A percentile compares a stretch with the other conserved stretches of the same genome.
phyloP scores from a whole-genome alignment of 2,113 vertebrate genomes.

The Panthera uncia region DNA sequence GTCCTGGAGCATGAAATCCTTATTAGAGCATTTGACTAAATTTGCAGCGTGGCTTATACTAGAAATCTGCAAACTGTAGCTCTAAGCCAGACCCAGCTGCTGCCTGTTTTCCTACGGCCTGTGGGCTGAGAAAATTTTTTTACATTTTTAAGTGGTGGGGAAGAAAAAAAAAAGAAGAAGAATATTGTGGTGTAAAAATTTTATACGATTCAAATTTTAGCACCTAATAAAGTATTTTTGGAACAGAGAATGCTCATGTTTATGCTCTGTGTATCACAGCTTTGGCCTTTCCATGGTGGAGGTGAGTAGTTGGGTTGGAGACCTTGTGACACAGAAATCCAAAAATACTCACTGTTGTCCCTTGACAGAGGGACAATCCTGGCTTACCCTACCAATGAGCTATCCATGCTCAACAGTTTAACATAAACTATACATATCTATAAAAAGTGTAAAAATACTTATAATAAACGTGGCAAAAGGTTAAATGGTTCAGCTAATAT shows the following conservation, averaged over 20 bases:
- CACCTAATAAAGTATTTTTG: background rate
- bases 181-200: background rate
- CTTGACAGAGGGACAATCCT: background rate
- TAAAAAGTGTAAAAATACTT: background rate
- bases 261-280: background rate
- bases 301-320: background rate
- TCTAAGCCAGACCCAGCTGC: background rate
- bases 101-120: background rate
- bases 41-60: background rate
- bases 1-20: background rate
- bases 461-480: background rate
- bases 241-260: background rate
- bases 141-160: background rate
- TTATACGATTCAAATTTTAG: background rate
- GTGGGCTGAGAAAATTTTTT: background rate
- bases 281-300: rapidly evolving
- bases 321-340: background rate
- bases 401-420: background rate
- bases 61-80: background rate
- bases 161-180: background rate
- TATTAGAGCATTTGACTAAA: background rate
- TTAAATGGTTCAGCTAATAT: background rate
- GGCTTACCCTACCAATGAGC: background rate
- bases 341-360: background rate
- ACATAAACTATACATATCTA: background rate